phyloP scores from a whole-genome alignment of 2,888 invertebrate species.

The Piscicola geometra region DNA sequence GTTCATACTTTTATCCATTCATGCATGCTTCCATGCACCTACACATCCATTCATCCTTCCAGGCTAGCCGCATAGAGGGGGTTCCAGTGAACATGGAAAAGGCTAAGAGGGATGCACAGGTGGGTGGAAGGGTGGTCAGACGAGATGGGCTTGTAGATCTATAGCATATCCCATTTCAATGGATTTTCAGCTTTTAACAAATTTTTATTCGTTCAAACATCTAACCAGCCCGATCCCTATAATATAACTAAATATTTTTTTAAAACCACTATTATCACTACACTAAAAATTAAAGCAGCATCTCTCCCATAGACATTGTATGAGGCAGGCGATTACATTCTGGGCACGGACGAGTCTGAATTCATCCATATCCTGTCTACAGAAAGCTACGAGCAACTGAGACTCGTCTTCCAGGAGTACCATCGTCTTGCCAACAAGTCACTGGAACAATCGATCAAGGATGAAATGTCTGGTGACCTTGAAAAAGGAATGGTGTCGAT shows the following conservation, averaged over 20 bases:
- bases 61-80: slow-evolving; percentile 70
- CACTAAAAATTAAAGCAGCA: no score
- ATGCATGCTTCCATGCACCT: no score
- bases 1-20: no score
- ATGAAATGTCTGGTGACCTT: slow-evolving; percentile 70
- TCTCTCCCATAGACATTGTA: slow-evolving; percentile 43
- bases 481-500: slow-evolving; percentile 76
- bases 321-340: slow-evolving; percentile 51
- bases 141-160: no score
- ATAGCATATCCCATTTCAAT: no score
- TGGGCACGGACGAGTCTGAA: slow-evolving; percentile 55
- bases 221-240: no score
- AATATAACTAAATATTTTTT: no score
- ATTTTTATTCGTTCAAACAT: no score
- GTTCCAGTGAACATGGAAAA: slow-evolving; percentile 68
- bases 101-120: slow-evolving; percentile 77
- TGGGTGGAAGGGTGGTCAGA: slow-evolving; percentile 36
- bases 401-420: slow-evolving; percentile 68
- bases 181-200: no score
- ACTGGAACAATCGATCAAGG: slow-evolving; percentile 43
- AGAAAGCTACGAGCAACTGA: slow-evolving; percentile 80
- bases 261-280: no score
- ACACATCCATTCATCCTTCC: no score
- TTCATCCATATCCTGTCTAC: slow-evolving; percentile 57
- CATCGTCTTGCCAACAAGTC: slow-evolving; percentile 67